phyloP scores from a whole-genome alignment of 2,888 invertebrate genomes.

The Drosophila sordidula region DNA sequence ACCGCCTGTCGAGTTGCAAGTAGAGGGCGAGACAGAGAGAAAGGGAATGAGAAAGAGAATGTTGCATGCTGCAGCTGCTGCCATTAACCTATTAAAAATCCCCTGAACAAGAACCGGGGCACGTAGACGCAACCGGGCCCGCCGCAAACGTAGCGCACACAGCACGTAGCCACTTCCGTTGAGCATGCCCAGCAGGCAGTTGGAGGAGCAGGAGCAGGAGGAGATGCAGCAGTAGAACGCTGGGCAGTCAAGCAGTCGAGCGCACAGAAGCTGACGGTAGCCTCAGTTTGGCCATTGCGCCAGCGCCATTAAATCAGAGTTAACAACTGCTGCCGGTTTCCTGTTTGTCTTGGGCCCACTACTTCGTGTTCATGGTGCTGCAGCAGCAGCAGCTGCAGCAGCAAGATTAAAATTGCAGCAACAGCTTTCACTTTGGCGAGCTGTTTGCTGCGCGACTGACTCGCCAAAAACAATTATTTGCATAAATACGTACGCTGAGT shows the following conservation, averaged over 20 bases:
- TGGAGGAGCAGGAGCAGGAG: conserved; percentile 15
- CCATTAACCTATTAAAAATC: conserved; percentile 76
- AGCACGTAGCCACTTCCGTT: conserved; percentile 75
- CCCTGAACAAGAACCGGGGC: conserved; percentile 61
- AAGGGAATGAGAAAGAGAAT: not conserved
- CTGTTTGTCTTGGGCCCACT: conserved; percentile 33
- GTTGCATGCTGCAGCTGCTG: conserved; percentile 39
- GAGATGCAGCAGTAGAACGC: conserved; percentile 2
- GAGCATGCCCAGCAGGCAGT: conserved; percentile 16
- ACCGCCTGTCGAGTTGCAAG: conserved; percentile 36
- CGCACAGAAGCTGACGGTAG: conserved; percentile 24
- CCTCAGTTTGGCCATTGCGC: conserved; percentile 38
- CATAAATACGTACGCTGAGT: conserved; percentile 54
- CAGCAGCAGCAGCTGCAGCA: conserved; percentile 22
- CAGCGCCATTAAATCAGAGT: conserved; percentile 79
- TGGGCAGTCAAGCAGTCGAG: conserved; percentile 37
- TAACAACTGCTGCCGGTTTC: conserved; percentile 65
- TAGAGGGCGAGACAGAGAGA: not conserved
- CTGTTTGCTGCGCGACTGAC: conserved; percentile 54
- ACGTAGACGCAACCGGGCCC: conserved; percentile 59
- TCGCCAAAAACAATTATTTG: conserved; percentile 77
- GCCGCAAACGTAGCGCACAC: conserved; percentile 61
- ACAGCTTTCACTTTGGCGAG: conserved; percentile 48
- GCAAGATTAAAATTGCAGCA: conserved; percentile 68
- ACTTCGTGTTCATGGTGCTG: not conserved